Base-by-base conservation (phyloP, 2,888 invertebrate genomes). In the Nematopogon swammerdamellus region DNA sequence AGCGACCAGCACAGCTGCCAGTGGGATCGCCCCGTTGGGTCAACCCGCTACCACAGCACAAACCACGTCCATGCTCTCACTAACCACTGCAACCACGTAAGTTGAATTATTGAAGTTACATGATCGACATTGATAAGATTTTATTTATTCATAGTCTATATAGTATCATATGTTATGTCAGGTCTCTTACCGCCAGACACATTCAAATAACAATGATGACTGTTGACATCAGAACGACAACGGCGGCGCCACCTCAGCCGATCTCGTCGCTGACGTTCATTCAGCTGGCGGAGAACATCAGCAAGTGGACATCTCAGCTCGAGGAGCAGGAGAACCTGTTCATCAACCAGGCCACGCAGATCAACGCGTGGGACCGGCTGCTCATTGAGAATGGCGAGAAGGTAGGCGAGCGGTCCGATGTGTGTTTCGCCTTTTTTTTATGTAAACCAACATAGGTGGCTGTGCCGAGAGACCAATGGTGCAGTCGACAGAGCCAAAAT, bases 331-430 rank as follows among this genome's bases (percentile, higher is more conserved):
- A 97, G 64, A 91, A 91, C 64, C 85, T 89, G 0, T 97, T 97
- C 64, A 86, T 94, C 52, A 92, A 94, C 67, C 97, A 97, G 68
- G 97, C 97, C 0, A 92, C 93, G 3, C 94, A 96, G 71, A 87
- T 97, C 50, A 97, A 97, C 70, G 92, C 93, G 0, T 97, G 97
- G 97, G 97, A 98, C 65, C 83, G 91, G 55, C 77, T 95, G 43
- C 82, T 97, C 1, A 91, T 95, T 50, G 85, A 87, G 19, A 97
- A 97, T 66, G 95, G 95, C 18, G 95, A 96, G 56, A 96, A 95
- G 82, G 89, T 89, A 63, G 8, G 25, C n/a, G n/a, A n/a, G n/a
- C n/a, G n/a, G n/a, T n/a, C n/a, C n/a, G n/a, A n/a, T n/a, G n/a
- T n/a, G n/a, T n/a, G n/a, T n/a, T n/a, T n/a, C n/a, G n/a, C n/a